These are phyloP conservation scores for Pycnomerus fuliginosus DNA, from an alignment of 2,888 invertebrate species.

Conservation along the genomic window DNA sequence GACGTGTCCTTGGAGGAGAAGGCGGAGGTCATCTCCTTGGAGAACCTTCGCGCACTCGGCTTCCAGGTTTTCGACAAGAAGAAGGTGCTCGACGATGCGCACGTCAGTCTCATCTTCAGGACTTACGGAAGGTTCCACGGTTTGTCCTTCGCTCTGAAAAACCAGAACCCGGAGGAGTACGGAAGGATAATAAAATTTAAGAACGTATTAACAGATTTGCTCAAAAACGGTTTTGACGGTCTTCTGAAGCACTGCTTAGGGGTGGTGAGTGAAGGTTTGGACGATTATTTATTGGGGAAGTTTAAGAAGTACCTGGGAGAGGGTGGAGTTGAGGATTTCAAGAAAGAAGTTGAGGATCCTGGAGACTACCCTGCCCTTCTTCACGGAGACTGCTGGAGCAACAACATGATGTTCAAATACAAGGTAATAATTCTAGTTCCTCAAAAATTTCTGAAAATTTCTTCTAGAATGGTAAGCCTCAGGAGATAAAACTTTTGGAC, in stretches of 20 bases:
- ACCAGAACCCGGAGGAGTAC: constrained; percentile 20
- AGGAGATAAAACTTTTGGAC: constrained; percentile 26
- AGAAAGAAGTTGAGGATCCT: too few species aligned
- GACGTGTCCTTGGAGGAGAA: background rate
- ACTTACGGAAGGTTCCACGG: constrained; percentile 28
- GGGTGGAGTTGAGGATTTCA: constrained; percentile 1
- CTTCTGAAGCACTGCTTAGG: too few species aligned
- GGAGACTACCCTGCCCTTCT: constrained; percentile 27
- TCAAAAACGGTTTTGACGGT: too few species aligned
- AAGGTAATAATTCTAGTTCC: too few species aligned
- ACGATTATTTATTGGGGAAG: constrained; percentile 8
- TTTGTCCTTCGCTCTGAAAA: constrained; percentile 23
- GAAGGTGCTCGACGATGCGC: constrained; percentile 20
- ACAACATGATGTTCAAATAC: constrained; percentile 41
- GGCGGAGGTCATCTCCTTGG: constrained; percentile 7
- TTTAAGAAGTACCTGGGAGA: constrained; percentile 5
- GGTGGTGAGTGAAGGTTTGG: too few species aligned
- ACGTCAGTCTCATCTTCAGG: constrained; percentile 20
- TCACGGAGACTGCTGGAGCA: constrained; percentile 40
- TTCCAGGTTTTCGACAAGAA: constrained; percentile 18
- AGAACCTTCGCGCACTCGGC: constrained; percentile 11
- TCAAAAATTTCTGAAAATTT: too few species aligned
- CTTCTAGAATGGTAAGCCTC: too few species aligned
- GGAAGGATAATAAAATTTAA: too few species aligned
- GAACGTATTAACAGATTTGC: too few species aligned